Conservation (phyloP, 1,140 invertebrate genomes). For the Parapsyche elsis region DNA sequence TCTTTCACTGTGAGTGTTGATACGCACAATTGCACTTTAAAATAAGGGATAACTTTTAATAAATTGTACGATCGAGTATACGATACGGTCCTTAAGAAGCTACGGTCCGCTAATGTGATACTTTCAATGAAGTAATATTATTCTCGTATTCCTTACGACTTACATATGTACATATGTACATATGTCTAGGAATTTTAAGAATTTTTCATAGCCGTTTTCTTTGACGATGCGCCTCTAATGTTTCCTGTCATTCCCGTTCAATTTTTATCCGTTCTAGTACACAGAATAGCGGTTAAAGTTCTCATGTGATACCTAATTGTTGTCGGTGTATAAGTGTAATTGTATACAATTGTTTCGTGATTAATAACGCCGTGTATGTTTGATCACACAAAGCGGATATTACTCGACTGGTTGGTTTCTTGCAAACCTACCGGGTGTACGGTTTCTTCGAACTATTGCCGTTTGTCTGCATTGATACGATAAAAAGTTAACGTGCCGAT, state of each 20-base stretch:
- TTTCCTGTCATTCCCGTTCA: no score
- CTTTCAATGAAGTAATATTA: no score
- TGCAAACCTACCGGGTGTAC: neutral
- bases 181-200: no score
- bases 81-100: no score
- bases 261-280: neutral
- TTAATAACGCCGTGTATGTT: conserved; percentile 26
- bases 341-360: conserved; percentile 35
- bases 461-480: neutral
- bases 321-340: conserved; percentile 16
- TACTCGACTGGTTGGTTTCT: conserved; percentile 27
- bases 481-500: neutral
- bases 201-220: no score
- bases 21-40: no score
- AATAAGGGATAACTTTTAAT: no score
- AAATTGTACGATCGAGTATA: no score
- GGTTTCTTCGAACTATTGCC: neutral
- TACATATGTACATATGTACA: no score
- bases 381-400: conserved; percentile 36
- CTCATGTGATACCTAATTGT: conserved; percentile 27
- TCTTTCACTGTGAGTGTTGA: neutral
- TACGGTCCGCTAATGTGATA: no score
- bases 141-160: no score
- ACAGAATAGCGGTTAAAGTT: neutral
- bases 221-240: no score